Evolutionary conservation across 2,888 invertebrate genomes (phyloP), one percentile per base, ranked within the genome.

Genomic region (Pollenia labialis): DNA sequence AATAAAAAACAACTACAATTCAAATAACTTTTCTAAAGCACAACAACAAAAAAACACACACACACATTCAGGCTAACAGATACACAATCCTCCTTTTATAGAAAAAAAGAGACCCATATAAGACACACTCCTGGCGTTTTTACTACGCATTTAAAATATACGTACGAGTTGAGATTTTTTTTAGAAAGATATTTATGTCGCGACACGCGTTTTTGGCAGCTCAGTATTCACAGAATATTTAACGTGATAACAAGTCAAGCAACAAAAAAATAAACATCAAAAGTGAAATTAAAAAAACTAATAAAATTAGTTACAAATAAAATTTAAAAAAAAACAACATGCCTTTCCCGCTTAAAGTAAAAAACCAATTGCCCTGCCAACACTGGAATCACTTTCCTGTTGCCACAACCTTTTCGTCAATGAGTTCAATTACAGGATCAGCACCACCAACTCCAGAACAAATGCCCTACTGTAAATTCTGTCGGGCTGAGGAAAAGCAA

Each of bases 311-410:
- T 42, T 1, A 32, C 14, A 56, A 40, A 40, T 16, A 72, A 10
- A 44, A 68, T 40, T 32, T 69, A 40, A 56, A 66, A 1, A 58
- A 18, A 69, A 52, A 16, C 64, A 88, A 79, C 32, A 90, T 90
- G 92, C 92, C 92, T 76, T 93, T 93, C 79, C 93, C 93, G 80
- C 91, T 91, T 58, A 90, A 91, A 90, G 91, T 91, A 42, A 91
- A 92, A 71, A 90, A 89, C 84, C 92, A 92, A 88, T 92, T 92
- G 93, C 93, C 93, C 7, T 93, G 93, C 62, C 93, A 92, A 18
- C 93, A 93, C 79, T 93, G 93, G 93, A 90, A 91, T 71, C 93
- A 92, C 72, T 93, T 93, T 83, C 93, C 93, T 12, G 90, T 93
- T 42, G 90, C 90, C n/a, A 89, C 58, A 32, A 46, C 84, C 18